Evolutionary conservation across 2,888 invertebrate species (phyloP), one percentile per base, ranked within the genome.

Genomic region (Melinaea marsaeus): DNA sequence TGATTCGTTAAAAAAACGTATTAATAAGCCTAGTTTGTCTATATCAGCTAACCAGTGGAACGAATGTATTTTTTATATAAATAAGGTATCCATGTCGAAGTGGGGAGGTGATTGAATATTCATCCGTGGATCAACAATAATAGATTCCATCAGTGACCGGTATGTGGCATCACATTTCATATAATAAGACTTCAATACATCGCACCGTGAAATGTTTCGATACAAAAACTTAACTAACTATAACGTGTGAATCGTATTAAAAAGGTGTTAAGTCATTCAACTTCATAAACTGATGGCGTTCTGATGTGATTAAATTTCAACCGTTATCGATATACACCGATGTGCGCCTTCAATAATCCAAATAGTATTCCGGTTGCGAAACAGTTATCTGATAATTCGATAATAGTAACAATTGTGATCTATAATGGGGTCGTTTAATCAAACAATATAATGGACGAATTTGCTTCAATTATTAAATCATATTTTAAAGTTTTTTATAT

Each of bases 211-310:
- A 90, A 90, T 88, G 89, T 88, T 81, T 82, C 84, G 86, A 82
- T 84, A 88, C 79, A 90, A 90, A 90, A 90, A 90, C 88, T 88
- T 86, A 87, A 88, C 89, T 87, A 86, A 87, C 86, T 88, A 90
- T 90, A 90, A 90, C 90, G 90, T 90, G 90, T 90, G 90, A 90
- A 90, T 88, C 89, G 89, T 90, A 90, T 90, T 89, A 90, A 90
- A 90, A 90, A 89, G 80, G 75, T 90, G 90, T 90, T 86, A 80
- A 90, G 90, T 90, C 90, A 90, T 89, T 82, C 87, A 81, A 76
- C 84, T 88, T 89, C 89, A 90, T 89, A 89, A 90, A 88, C 88
- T 88, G 85, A 85, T 90, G 84, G 86, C 89, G 88, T 90, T 90
- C 90, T 87, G 87, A 88, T 83, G 88, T 90, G 90, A 90, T 90